phyloP scores from a whole-genome alignment of 2,113 vertebrate species.

The Greenwoodochromis staneri region DNA sequence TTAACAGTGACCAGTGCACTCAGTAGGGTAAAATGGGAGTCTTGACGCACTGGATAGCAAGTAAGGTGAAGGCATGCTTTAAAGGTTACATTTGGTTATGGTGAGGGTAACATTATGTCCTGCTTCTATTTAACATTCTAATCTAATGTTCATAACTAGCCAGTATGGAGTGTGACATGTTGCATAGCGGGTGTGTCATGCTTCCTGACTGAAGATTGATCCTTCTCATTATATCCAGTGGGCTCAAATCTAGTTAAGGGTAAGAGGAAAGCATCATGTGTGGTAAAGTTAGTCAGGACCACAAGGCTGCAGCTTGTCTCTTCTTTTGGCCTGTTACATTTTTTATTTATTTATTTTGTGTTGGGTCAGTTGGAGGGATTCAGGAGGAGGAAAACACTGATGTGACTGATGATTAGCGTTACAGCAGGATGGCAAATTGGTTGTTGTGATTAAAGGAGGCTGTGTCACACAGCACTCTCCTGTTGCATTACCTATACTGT shows the following conservation, averaged over 20 bases:
- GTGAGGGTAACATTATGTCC: background rate
- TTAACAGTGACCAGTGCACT: background rate
- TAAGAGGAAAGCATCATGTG: background rate
- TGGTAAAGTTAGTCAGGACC: background rate
- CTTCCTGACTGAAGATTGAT: background rate
- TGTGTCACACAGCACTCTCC: background rate
- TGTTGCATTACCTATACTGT: background rate
- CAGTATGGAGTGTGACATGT: background rate
- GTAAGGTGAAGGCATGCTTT: background rate
- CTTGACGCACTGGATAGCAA: background rate
- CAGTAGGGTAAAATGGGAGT: background rate
- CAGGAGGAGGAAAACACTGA: background rate
- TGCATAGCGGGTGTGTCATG: background rate
- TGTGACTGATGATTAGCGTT: background rate
- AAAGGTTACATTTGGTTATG: background rate
- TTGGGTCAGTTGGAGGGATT: background rate
- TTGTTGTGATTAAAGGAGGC: background rate
- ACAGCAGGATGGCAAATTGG: background rate
- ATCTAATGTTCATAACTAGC: background rate
- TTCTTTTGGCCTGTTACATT: background rate
- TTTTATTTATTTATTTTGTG: background rate
- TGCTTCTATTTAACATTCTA: background rate
- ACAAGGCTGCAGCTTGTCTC: background rate
- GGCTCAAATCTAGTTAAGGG: background rate
- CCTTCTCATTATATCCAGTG: background rate